Evolutionary conservation across 2,113 vertebrate species (phyloP).

Genomic region (Cyphomyrus plagiostoma): DNA sequence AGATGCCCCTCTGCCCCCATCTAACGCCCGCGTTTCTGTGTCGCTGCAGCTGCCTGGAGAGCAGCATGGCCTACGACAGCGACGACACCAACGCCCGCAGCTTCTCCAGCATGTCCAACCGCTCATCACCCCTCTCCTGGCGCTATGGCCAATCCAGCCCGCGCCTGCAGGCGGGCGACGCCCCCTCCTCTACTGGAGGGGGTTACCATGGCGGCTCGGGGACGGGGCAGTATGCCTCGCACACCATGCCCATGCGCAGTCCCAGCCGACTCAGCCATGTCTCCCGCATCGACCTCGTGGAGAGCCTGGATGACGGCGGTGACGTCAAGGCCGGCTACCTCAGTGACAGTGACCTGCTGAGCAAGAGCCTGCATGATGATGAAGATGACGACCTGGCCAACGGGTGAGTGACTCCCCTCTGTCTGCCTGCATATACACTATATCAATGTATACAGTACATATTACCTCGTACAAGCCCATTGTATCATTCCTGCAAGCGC

Average conservation of each 20-base stretch:
- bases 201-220: slow-evolving; percentile 68
- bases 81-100: slow-evolving; percentile 88
- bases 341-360: slow-evolving; percentile 86
- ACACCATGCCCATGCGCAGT: slow-evolving; percentile 92
- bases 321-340: slow-evolving; percentile 93
- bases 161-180: slow-evolving; percentile 85
- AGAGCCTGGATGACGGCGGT: slow-evolving; percentile 66
- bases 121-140: slow-evolving; percentile 93
- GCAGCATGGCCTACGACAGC: slow-evolving; percentile 83
- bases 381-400: slow-evolving; percentile 92
- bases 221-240: slow-evolving; percentile 74
- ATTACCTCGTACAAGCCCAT: not conserved
- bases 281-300: slow-evolving; percentile 85
- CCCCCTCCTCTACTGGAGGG: slow-evolving; percentile 72
- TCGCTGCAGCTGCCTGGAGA: slow-evolving; percentile 76
- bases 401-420: slow-evolving; percentile 60
- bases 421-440: not conserved
- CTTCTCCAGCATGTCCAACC: slow-evolving; percentile 91
- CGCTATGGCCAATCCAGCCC: slow-evolving; percentile 95
- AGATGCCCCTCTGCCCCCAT: not conserved
- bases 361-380: slow-evolving; percentile 80
- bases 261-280: slow-evolving; percentile 81
- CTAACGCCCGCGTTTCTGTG: not conserved
- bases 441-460: not conserved
- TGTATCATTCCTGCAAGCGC: not conserved